Conservation (phyloP, 2,888 invertebrate species). For the Caenorhabditis auriculariae region DNA sequence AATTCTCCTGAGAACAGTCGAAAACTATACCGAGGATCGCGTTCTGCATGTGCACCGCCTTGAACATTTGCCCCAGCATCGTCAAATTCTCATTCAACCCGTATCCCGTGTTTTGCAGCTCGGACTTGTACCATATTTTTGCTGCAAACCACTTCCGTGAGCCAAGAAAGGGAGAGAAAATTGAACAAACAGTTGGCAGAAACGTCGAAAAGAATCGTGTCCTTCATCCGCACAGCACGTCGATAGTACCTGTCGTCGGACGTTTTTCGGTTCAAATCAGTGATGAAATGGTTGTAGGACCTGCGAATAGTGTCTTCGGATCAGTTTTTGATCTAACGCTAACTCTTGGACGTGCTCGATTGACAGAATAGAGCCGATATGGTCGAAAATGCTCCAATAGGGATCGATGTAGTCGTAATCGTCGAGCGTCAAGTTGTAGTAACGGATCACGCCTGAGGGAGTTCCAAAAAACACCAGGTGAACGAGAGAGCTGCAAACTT, state of each 20-base stretch:
- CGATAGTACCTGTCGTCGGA: slow-evolving; percentile 60
- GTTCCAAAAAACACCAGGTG: slow-evolving; percentile 60
- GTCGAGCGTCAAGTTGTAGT: slow-evolving; percentile 41
- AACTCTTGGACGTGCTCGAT: slow-evolving; percentile 27
- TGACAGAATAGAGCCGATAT: slow-evolving; percentile 28
- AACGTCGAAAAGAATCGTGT: slow-evolving; percentile 55
- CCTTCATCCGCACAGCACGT: slow-evolving; percentile 57
- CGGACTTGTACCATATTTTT: slow-evolving; percentile 53
- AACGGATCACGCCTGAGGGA: slow-evolving; percentile 61
- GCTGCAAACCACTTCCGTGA: too few relatives aligned
- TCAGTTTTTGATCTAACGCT: not conserved
- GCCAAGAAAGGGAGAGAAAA: not conserved
- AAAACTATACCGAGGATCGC: slow-evolving; percentile 58
- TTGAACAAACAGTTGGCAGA: slow-evolving; percentile 55
- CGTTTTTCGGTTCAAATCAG: slow-evolving; percentile 53
- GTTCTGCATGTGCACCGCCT: slow-evolving; percentile 52
- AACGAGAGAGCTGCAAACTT: slow-evolving; percentile 49
- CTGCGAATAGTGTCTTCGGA: slow-evolving; percentile 27
- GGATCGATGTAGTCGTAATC: slow-evolving; percentile 44
- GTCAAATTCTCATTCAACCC: slow-evolving; percentile 56
- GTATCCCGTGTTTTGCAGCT: slow-evolving; percentile 45
- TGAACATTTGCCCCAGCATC: slow-evolving; percentile 53
- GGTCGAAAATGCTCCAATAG: slow-evolving; percentile 34
- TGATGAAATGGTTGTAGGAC: slow-evolving; percentile 60
- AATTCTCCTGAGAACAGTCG: not conserved